Conservation (phyloP, 2,888 invertebrate species). For the Mongoloraphidia duomilia region DNA sequence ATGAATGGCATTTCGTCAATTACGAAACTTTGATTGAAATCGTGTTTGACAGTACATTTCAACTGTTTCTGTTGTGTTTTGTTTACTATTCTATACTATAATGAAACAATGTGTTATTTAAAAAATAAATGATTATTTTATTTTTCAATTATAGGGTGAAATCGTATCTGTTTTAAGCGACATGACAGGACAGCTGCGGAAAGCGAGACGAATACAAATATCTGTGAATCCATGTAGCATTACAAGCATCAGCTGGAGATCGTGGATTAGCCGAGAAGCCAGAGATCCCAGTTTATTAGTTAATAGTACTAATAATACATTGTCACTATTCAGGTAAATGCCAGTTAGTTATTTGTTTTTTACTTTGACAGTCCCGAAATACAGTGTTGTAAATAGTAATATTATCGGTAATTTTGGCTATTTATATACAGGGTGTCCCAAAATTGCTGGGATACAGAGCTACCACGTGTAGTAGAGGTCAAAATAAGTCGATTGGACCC, state of each 20-base stretch:
- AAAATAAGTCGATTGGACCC: no score
- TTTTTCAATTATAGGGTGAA: constrained; percentile 22
- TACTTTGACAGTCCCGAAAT: no score
- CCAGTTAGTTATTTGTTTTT: no score
- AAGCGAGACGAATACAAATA: constrained; percentile 21
- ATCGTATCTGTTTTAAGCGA: constrained; percentile 26
- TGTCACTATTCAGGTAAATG: constrained; percentile 41
- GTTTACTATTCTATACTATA: not conserved
- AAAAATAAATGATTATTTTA: not conserved
- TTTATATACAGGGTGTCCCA: no score
- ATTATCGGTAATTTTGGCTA: not conserved
- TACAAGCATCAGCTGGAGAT: constrained; percentile 60
- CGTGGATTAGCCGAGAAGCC: constrained; percentile 65
- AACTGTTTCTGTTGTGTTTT: not conserved
- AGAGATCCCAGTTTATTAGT: constrained; percentile 54
- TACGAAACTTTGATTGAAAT: no score
- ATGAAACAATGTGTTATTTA: no score
- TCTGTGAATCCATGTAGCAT: constrained; percentile 32
- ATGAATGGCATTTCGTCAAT: no score
- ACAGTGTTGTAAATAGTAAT: not conserved
- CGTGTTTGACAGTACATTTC: no score
- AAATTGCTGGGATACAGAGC: no score
- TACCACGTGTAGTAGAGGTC: no score
- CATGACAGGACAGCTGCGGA: constrained; percentile 23
- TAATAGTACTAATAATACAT: constrained; percentile 60